Base-by-base conservation (phyloP, 2,113 vertebrate genomes). In the Propithecus coquereli region DNA sequence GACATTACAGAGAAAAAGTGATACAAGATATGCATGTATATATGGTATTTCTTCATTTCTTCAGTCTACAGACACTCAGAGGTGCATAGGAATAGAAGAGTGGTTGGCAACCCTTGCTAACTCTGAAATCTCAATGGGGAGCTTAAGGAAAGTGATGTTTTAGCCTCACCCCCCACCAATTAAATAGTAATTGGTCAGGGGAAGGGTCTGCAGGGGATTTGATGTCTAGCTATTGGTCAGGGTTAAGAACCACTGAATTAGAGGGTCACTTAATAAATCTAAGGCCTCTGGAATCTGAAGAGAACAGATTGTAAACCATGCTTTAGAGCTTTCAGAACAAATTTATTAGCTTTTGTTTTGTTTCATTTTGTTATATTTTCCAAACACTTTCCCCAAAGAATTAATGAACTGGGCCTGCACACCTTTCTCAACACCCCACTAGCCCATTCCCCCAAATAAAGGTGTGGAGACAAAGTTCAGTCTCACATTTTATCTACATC, bases 281-380 rank as follows among this genome's bases (percentile, higher is more conserved):
- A 89, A 70, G 27, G 37, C 32, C 13, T 52, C 17, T 23, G 5
- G 22, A 6, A 9, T 61, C 43, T 85, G 8, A 65, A 74, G 25
- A 40, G 52, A 88, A 90, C 4, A 87, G 32, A 90, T 32, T 68
- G 7, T 30, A 59, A 82, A 92, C 16, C 11, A 57, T 71, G 34
- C 20, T 90, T 92, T n/a, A 47, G 50, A 50, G 45, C 6, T 95
- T 95, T 90, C 52, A 80, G 45, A 32, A 92, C 27, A 84, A 92
- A 23, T 50, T 20, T 63, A 5, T 23, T 90, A 43, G 5, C 25
- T n/a, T 90, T 57, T 52, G 40, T 43, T 85, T 54, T 65, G 4
- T 68, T 92, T 71, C 63, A 47, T 63, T 81, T 84, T 71, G 32
- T 83, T 76, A 63, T 47, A 40, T 89, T 93, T 82, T 81, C 47